Base-by-base conservation (phyloP, 2,888 invertebrate genomes). In the Gortyna flavago region DNA sequence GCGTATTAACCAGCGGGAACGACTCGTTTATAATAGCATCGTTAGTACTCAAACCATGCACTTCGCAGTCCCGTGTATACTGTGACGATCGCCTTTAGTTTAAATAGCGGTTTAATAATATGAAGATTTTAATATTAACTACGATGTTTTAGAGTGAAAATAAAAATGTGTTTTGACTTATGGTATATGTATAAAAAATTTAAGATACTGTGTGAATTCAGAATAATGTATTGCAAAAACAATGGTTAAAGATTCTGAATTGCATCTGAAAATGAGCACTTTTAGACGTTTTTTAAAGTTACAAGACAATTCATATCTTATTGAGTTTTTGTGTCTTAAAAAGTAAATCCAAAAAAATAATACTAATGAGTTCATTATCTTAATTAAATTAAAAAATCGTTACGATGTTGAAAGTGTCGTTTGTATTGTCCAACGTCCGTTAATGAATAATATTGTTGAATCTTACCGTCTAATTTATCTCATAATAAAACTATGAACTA, bases 381-480 rank as follows among this genome's bases (percentile, higher is more conserved):
- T 74, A 25, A 18, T 75, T 6, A n/a, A 48, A 48, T 48, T 2
- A 35, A 48, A 21, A 16, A 4, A 18, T 18, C 18, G n/a, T 18
- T 32, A 41, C 8, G 0, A 44, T 54, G 16, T 7, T 72, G 32
- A 13, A 35, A n/a, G 21, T 35, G 1, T 35, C 9, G 29, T 57
- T 44, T 79, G 11, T 44, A 25, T 76, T 66, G 7, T 35, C 18
- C 11, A 29, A n/a, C n/a, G n/a, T n/a, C n/a, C n/a, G n/a, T 25
- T 48, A 18, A 48, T 64, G 8, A 35, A 44, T 74, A 74, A 32
- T 35, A 44, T 18, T 35, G 38, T 11, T 41, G 59, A n/a, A 38
- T 41, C 35, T 35, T 35, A 35, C 7, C 0, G 8, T 29, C n/a
- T 13, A 29, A 81, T 57, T 57, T 66, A 61, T 79, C 65, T 77